Conservation (phyloP, 2,888 invertebrate species). For the Drosophila testacea region DNA sequence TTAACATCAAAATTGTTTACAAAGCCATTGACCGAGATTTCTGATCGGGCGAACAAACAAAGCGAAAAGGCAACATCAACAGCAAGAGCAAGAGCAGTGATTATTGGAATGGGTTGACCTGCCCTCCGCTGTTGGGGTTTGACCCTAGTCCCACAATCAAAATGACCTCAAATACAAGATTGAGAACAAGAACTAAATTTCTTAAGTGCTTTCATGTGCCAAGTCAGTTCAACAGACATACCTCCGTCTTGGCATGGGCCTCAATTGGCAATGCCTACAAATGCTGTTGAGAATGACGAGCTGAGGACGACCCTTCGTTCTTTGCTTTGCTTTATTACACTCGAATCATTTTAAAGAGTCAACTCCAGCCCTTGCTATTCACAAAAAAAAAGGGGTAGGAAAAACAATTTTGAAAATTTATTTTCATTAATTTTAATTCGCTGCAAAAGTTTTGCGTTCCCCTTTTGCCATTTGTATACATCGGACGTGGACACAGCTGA, state of each 20-base stretch:
- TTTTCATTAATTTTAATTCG: slow-evolving; percentile 81
- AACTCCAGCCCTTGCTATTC: slow-evolving; percentile 36
- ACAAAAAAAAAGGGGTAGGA: slow-evolving; percentile 62
- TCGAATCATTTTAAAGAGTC: slow-evolving; percentile 75
- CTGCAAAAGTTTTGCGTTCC: slow-evolving; percentile 67
- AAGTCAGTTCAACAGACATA: slow-evolving; percentile 29
- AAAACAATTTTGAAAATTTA: slow-evolving; percentile 80
- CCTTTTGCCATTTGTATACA: slow-evolving; percentile 36
- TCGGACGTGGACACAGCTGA: slow-evolving; percentile 15
- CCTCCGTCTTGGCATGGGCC: slow-evolving; percentile 5
- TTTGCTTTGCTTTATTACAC: slow-evolving; percentile 75
- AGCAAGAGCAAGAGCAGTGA: slow-evolving; percentile 15
- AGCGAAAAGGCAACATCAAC: slow-evolving; percentile 33
- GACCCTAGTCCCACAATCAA: not conserved
- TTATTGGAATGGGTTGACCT: slow-evolving; percentile 18
- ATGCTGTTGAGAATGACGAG: slow-evolving; percentile 10
- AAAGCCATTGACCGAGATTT: slow-evolving; percentile 51
- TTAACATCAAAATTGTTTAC: slow-evolving; percentile 42
- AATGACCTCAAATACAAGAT: slow-evolving; percentile 77
- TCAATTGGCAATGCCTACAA: slow-evolving; percentile 39
- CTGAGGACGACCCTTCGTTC: slow-evolving; percentile 42
- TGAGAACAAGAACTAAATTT: slow-evolving; percentile 77
- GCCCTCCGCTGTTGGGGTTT: slow-evolving; percentile 4
- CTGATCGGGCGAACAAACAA: slow-evolving; percentile 43
- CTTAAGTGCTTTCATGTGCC: slow-evolving; percentile 77